phyloP scores from a whole-genome alignment of 1,140 invertebrate species.

The Drosophila insularis region DNA sequence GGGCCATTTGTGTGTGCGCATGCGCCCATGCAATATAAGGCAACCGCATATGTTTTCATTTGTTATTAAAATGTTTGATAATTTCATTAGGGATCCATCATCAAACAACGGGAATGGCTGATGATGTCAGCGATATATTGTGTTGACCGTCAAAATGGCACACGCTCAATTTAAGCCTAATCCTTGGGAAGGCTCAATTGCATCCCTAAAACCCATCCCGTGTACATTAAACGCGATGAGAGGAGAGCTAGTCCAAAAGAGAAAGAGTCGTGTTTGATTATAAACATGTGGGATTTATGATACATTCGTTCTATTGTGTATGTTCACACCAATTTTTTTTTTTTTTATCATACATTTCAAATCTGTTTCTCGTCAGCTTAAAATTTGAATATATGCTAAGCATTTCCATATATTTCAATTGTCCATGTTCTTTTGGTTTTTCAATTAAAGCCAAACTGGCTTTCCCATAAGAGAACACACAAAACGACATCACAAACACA shows the following conservation, averaged over 20 bases:
- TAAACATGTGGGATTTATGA: constrained; percentile 81
- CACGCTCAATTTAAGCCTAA: constrained; percentile 82
- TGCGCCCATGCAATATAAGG: constrained; percentile 72
- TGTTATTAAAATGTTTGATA: constrained; percentile 82
- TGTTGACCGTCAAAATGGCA: constrained; percentile 48
- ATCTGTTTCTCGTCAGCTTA: constrained; percentile 57
- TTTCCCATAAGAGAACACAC: constrained; percentile 21
- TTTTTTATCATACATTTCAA: constrained; percentile 62
- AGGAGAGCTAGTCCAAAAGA: not conserved
- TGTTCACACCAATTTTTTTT: constrained; percentile 38
- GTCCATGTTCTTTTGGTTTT: constrained; percentile 24
- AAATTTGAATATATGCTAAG: constrained; percentile 62
- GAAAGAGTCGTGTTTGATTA: constrained; percentile 67
- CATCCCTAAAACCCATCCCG: not conserved
- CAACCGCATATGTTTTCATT: constrained; percentile 82
- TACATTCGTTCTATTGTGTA: constrained; percentile 14
- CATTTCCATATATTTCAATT: constrained; percentile 29
- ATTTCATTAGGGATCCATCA: constrained; percentile 80
- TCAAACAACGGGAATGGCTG: constrained; percentile 38
- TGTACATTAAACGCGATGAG: not conserved
- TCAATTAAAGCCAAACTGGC: constrained; percentile 40
- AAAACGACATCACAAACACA: not conserved
- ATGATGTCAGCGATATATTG: constrained; percentile 46
- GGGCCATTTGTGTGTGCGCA: constrained; percentile 50
- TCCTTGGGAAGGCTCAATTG: constrained; percentile 29